Base-by-base conservation (phyloP, 2,113 vertebrate genomes). In the Nerophis lumbriciformis region DNA sequence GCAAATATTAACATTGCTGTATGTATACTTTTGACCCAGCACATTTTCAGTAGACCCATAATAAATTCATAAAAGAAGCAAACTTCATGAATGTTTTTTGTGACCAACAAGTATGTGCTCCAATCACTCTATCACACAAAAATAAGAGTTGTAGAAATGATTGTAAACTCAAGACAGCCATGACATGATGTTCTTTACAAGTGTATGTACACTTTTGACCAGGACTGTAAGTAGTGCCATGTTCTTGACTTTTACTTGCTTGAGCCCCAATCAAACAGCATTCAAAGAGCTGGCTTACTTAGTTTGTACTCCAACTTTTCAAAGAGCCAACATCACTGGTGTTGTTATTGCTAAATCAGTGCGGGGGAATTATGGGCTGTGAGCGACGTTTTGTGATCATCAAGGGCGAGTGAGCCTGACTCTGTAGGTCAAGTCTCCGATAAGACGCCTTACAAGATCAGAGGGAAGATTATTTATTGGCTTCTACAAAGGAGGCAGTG, bases 341-440 rank as follows among this genome's bases (percentile, higher is more conserved):
- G 71, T 65, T 72, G 56, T 67, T 71, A 68, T 74, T 76, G 50
- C 48, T 48, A 68, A 71, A 75, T 47, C 36, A 53, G 59, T 55
- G 68, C 63, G 50, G 47, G 68, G 51, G 63, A 73, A 49, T 76
- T 70, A 76, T 13, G 42, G 38, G 61, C 59, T 68, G 42, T 62
- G 60, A 54, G 74, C 53, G 9, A 66, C 63, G 11, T 42, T 53
- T 75, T 81, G 63, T 79, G 63, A 82, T 75, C 75, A 76, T 72
- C 49, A 69, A 73, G 62, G 52, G 28, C 28, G 28, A 28, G 28
- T 28, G 3, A 28, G 28, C 28, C 59, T 74, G 36, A 53, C 69
- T 83, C 81, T 76, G 75, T 73, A 60, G 61, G 67, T 67, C 64
- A 62, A 68, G 71, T 63, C 63, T 71, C 64, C 63, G 72, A 87